Evolutionary conservation across 2,888 invertebrate genomes (phyloP), one percentile per base, ranked within the genome.

Genomic region (Synanthedon formicaeformis): DNA sequence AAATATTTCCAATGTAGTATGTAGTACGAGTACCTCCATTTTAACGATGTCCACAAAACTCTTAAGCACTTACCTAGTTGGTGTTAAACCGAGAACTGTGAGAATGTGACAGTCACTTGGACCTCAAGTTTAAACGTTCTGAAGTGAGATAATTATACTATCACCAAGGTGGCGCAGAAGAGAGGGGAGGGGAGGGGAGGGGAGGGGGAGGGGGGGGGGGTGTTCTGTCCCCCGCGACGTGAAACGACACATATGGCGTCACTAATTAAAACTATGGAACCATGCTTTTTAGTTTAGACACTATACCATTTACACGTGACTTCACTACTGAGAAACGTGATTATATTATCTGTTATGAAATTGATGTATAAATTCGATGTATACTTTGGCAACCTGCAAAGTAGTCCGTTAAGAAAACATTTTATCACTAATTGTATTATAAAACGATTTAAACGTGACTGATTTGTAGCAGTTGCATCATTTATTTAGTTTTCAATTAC

Each of bases 191-290:
- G 1, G 49, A 51, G 56, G 54, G 41, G 53, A 54, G 23, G 0
- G 4, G 1, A 8, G 8, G 49, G 51, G 56, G 54, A 40, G 53
- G 27, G 27, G 8, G 49, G 52, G 56, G 54, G 41, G 52, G 53
- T 55, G 55, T 57, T 59, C 58, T 56, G 72, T 71, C 77, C 75
- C 81, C 78, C 79, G 76, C 75, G 73, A 69, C 74, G 79, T 76
- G 82, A 81, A 70, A 61, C 68, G 68, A 68, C 79, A 73, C 85
- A 85, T 67, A 81, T 85, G 85, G 80, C 75, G 77, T 65, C 73
- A 77, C 83, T 85, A 81, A 85, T 85, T 82, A 83, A 74, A 81
- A 73, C 68, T 64, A 64, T 58, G 63, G 58, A 53, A 55, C 61
- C 54, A 18, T 49, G 49, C 14, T 49, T 49, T 23, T 23, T 18